A percentile compares a stretch with the other conserved stretches of the same genome.
These are phyloP conservation scores for Tenrec ecaudatus DNA, from an alignment of 2,113 vertebrate genomes.

Conservation along the genomic window DNA sequence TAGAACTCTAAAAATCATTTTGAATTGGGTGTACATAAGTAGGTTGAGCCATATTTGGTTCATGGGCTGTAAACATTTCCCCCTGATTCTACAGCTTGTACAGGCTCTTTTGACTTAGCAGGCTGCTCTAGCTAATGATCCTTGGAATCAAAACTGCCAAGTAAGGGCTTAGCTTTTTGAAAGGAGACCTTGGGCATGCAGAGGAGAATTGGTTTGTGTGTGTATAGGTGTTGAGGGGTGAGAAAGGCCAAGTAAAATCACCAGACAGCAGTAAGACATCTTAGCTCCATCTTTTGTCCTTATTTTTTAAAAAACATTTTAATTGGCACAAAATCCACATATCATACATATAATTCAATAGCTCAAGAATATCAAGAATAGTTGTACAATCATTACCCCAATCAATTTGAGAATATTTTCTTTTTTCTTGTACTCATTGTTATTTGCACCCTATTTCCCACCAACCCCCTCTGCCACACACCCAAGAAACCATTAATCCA, in stretches of 20 bases:
- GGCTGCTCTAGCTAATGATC: constrained; percentile 49
- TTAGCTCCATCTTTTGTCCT: neutral
- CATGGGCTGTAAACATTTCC: neutral
- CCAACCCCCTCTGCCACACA: too few species aligned
- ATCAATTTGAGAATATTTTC: too few species aligned
- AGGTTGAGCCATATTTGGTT: neutral
- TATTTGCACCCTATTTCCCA: too few species aligned
- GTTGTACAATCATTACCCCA: too few species aligned
- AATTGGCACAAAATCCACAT: too few species aligned
- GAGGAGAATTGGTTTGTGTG: neutral
- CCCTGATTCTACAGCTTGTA: constrained; percentile 55
- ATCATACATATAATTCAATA: too few species aligned
- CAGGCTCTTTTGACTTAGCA: constrained; percentile 51
- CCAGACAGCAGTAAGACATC: neutral
- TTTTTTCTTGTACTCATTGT: too few species aligned
- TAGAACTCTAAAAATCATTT: too few species aligned
- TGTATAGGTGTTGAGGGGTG: neutral
- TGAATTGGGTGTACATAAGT: too few species aligned
- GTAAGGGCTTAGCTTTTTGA: constrained; percentile 42
- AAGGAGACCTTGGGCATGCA: constrained; percentile 15
- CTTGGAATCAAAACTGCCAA: constrained; percentile 46
- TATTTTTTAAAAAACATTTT: too few species aligned
- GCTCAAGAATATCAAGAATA: too few species aligned
- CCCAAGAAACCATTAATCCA: too few species aligned
- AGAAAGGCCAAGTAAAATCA: neutral